These are phyloP conservation scores for Scomber scombrus DNA, from an alignment of 2,113 vertebrate genomes.

Conservation along the genomic window DNA sequence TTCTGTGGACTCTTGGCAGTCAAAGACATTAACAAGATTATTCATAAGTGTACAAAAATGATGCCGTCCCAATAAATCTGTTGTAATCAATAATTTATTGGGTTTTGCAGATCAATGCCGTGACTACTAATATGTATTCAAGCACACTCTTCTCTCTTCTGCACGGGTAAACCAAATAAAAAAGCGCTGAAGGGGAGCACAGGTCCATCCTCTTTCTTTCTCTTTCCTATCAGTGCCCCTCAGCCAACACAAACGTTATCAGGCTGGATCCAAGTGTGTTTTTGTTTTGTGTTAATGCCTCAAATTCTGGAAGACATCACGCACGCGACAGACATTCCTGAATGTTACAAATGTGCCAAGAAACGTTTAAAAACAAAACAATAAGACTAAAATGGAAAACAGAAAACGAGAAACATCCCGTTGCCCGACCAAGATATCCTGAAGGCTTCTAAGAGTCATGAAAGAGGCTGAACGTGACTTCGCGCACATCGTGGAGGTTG, in stretches of 20 bases:
- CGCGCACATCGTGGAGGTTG: slow-evolving; percentile 1
- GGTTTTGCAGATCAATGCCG: slow-evolving; percentile 10
- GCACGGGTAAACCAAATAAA: slow-evolving; percentile 45
- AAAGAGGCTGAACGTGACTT: slow-evolving; percentile 23
- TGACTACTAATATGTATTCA: slow-evolving; percentile 49
- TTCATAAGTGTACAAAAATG: slow-evolving; percentile 46
- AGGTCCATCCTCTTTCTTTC: slow-evolving; percentile 38
- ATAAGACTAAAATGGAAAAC: slow-evolving; percentile 45
- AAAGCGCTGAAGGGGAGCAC: not conserved
- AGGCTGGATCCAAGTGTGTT: slow-evolving; percentile 17
- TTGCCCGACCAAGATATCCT: slow-evolving; percentile 26
- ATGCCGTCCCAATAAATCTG: slow-evolving; percentile 47
- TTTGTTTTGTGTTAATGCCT: slow-evolving; percentile 52
- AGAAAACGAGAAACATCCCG: slow-evolving; percentile 23
- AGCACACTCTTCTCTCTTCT: slow-evolving; percentile 34
- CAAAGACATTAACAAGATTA: slow-evolving; percentile 50
- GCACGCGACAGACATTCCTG: slow-evolving; percentile 28
- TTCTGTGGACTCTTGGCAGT: slow-evolving; percentile 59
- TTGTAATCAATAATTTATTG: slow-evolving; percentile 64
- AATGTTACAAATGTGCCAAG: slow-evolving; percentile 32
- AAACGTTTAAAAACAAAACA: slow-evolving; percentile 35
- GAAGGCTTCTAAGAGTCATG: slow-evolving; percentile 27
- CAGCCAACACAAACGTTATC: slow-evolving; percentile 49
- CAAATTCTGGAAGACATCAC: slow-evolving; percentile 41
- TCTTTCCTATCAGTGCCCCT: slow-evolving; percentile 11